Evolutionary conservation across 1,140 invertebrate species (phyloP).

Genomic region (Venturia canescens): DNA sequence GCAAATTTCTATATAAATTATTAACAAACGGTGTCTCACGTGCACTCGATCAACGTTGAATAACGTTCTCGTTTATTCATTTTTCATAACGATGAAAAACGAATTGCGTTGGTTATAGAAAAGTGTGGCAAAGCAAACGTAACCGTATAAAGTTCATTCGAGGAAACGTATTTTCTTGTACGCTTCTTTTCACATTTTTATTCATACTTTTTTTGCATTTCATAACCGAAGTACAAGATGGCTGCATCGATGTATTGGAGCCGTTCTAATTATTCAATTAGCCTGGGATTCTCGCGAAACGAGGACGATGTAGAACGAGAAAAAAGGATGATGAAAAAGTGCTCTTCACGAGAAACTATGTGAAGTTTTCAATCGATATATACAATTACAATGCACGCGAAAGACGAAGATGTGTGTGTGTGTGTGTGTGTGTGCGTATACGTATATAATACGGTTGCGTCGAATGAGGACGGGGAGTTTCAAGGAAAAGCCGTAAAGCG

Average conservation of each 20-base stretch:
- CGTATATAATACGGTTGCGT: not conserved
- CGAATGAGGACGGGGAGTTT: not conserved
- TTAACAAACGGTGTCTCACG: too few species aligned
- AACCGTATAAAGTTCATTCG: constrained; percentile 12
- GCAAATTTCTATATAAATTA: too few species aligned
- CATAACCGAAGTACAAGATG: not conserved
- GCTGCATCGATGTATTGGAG: not conserved
- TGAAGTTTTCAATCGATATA: constrained; percentile 41
- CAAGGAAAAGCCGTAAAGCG: constrained; percentile 33
- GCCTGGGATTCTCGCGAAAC: constrained; percentile 1
- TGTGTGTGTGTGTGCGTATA: not conserved
- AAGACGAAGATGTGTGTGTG: not conserved
- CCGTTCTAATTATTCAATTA: constrained; percentile 33
- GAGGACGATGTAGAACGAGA: not conserved
- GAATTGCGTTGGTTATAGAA: too few species aligned
- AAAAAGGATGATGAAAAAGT: not conserved
- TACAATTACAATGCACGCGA: constrained; percentile 19
- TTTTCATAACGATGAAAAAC: too few species aligned
- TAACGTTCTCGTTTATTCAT: too few species aligned
- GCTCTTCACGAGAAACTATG: constrained; percentile 26
- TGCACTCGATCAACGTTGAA: too few species aligned
- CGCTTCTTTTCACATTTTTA: not conserved
- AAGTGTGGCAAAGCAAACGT: not conserved
- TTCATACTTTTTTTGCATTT: not conserved
- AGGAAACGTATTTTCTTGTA: constrained; percentile 10